Percentiles rank a stretch among this genome's conserved stretches.
Evolutionary conservation across 2,113 vertebrate genomes (phyloP).

Genomic region (Desmodus rotundus): DNA sequence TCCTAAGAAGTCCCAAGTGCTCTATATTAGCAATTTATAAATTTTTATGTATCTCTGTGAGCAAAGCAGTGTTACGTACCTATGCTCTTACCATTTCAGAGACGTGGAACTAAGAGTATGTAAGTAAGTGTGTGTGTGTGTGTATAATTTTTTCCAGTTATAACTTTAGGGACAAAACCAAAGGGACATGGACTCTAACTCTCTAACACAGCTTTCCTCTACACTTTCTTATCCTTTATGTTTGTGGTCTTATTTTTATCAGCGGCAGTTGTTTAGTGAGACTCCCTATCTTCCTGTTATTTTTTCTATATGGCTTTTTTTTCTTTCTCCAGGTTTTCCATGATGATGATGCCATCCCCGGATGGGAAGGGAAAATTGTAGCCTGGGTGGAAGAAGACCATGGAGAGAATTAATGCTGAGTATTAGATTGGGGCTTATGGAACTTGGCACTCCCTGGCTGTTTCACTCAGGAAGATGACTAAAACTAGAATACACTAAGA

Average conservation of each 20-base stretch:
- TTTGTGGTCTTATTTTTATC: not conserved
- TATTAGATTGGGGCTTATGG: conserved; percentile 21
- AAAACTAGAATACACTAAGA: conserved; percentile 58
- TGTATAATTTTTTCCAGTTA: not conserved
- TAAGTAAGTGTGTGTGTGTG: not conserved
- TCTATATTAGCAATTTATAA: conserved; percentile 11
- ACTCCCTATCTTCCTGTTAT: not conserved
- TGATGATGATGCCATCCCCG: conserved; percentile 93
- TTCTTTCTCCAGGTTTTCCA: conserved; percentile 86
- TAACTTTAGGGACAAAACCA: not conserved
- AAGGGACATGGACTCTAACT: not conserved
- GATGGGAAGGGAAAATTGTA: conserved; percentile 99
- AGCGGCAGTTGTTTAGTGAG: not conserved
- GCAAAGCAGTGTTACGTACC: not conserved
- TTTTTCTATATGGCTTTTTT: not conserved
- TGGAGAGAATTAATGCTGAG: conserved; percentile 86
- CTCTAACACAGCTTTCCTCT: conserved; percentile 11
- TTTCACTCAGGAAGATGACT: conserved; percentile 73
- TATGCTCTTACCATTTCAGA: not conserved
- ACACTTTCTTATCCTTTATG: not conserved
- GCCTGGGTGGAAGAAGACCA: conserved; percentile 97
- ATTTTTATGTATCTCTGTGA: not conserved
- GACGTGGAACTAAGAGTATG: not conserved
- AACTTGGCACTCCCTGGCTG: conserved; percentile 42
- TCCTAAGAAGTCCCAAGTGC: not conserved